A percentile compares a stretch with the other conserved stretches of the same genome.
Conservation (phyloP, 2,113 vertebrate species). For the Pedionomus torquatus region DNA sequence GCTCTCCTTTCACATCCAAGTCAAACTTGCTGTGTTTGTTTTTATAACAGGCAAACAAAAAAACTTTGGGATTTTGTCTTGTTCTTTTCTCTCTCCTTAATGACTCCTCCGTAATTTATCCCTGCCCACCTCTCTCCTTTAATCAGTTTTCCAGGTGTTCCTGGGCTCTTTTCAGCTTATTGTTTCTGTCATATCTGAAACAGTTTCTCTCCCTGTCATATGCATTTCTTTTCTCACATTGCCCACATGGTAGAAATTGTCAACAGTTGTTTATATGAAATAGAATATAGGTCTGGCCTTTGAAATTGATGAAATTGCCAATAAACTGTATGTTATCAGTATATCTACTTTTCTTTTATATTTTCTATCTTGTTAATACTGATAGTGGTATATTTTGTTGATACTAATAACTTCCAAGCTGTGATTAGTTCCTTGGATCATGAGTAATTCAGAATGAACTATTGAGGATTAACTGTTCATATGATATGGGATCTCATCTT, state of each 20-base stretch:
- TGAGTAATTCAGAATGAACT: neutral
- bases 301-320: neutral
- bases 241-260: neutral
- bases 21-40: neutral
- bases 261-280: neutral
- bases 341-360: too few relatives aligned
- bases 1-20: neutral
- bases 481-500: neutral
- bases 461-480: neutral
- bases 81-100: neutral
- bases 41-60: constrained; percentile 12
- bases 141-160: neutral
- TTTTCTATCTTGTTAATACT: neutral
- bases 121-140: neutral
- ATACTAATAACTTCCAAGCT: neutral
- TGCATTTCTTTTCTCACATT: neutral
- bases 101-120: neutral
- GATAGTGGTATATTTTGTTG: neutral
- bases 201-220: neutral
- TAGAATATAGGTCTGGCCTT: neutral
- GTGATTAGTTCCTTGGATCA: neutral
- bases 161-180: neutral
- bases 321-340: neutral
- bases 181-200: neutral
- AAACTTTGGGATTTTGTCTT: neutral